Base-by-base conservation (phyloP, 2,113 vertebrate genomes). In the Shinisaurus crocodilurus region DNA sequence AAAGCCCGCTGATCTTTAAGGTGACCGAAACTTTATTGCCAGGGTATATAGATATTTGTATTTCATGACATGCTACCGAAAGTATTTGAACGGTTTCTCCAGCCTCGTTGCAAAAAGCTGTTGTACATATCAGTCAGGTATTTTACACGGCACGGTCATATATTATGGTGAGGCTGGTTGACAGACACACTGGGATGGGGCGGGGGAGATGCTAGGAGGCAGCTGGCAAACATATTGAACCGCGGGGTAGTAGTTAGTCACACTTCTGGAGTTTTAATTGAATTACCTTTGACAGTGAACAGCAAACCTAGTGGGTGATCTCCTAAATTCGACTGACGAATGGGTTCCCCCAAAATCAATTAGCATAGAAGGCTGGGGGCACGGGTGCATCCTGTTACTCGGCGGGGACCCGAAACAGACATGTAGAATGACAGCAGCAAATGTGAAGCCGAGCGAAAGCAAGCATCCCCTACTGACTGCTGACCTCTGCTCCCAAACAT, bases 211-310 rank as follows among this genome's bases (percentile, higher is more conserved):
- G 50, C 89, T 80, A 92, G 77, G 72, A 74, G 86, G 96, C 98
- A 98, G 97, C 98, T 98, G 98, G 97, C 98, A 97, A 98, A 98
- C 95, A 94, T 96, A 97, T 98, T 98, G 94, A 96, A 95, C 93
- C 23, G 80, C 89, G 82, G 92, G 82, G 90, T 91, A 95, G 94
- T 98, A 95, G 94, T 98, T 98, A 98, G 98, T 98, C 98, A 99
- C 98, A 98, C 97, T 97, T 94, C 94, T 93, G 97, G 96, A 96
- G 97, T 97, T 97, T 98, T 98, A 98, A 99, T 98, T 99, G 97
- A 99, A 99, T 98, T 99, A 97, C 98, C 97, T 97, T 98, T 98
- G 98, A 98, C 98, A 99, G 97, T 96, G 91, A 98, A 95, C 97
- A 96, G 95, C 96, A 95, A 96, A 98, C 97, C 97, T 97, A 94